phyloP scores from a whole-genome alignment of 2,113 vertebrate species.

The Limnothrissa miodon region DNA sequence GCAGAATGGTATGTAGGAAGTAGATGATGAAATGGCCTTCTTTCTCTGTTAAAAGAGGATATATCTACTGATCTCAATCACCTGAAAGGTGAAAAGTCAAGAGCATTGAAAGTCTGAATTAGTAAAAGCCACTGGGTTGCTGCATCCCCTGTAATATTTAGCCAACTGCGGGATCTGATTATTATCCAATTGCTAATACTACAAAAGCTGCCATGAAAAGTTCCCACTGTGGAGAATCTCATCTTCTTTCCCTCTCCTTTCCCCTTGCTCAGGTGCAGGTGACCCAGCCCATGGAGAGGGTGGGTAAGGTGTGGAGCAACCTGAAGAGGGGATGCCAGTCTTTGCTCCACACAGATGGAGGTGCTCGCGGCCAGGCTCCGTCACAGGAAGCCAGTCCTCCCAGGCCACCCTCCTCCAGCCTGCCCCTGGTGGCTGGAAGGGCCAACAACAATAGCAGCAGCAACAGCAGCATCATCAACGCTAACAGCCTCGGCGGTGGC shows the following conservation, averaged over 20 bases:
- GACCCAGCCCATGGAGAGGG: constrained; percentile 90
- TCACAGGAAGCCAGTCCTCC: constrained; percentile 64
- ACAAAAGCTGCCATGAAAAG: not conserved
- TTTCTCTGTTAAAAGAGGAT: too few relatives aligned
- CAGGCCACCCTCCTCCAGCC: constrained; percentile 71
- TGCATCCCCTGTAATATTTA: not conserved
- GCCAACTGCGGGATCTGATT: too few relatives aligned
- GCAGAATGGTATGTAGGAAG: too few relatives aligned
- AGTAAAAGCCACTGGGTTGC: not conserved
- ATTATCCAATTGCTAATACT: too few relatives aligned
- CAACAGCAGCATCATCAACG: constrained; percentile 1
- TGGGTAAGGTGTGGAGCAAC: constrained; percentile 97
- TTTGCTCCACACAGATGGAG: constrained; percentile 82
- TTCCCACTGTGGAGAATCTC: not conserved
- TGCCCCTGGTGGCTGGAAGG: constrained; percentile 70
- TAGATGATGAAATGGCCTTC: too few relatives aligned
- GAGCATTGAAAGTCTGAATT: not conserved
- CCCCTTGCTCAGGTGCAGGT: constrained; percentile 65
- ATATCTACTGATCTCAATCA: too few relatives aligned
- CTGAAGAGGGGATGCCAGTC: constrained; percentile 97
- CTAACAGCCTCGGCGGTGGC: not conserved
- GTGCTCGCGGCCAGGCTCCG: constrained; percentile 53
- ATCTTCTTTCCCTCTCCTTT: not conserved
- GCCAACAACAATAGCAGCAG: constrained; percentile 37
- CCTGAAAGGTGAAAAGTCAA: too few relatives aligned